These are phyloP conservation scores for Scolopax mira DNA, from an alignment of 2,113 vertebrate genomes.

Conservation along the genomic window DNA sequence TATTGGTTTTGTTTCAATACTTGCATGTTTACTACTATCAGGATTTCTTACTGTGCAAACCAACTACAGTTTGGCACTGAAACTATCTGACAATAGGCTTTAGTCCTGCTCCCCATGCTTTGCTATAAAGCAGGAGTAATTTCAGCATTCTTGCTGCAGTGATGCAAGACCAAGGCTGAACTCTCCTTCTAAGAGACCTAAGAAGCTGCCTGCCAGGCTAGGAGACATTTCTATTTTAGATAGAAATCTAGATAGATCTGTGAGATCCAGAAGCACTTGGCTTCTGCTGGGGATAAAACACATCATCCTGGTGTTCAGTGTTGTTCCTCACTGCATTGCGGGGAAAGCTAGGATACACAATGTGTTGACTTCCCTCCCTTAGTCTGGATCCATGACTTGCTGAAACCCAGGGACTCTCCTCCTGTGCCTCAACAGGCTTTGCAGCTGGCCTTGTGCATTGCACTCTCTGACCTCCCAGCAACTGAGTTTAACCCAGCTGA, in stretches of 20 bases:
- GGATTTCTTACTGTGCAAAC: background rate
- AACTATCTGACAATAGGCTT: background rate
- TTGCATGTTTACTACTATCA: background rate
- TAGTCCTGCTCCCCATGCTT: background rate
- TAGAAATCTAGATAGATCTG: no score
- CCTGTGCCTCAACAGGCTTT: background rate
- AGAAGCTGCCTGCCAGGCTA: background rate
- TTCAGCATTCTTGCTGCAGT: background rate
- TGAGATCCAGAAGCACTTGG: background rate
- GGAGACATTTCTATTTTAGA: background rate
- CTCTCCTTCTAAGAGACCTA: background rate
- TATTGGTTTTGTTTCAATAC: background rate
- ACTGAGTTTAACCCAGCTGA: background rate
- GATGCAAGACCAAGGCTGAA: background rate
- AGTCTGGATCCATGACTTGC: background rate
- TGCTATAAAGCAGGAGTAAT: background rate
- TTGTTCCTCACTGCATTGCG: background rate
- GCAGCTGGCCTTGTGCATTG: background rate
- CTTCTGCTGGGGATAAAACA: background rate
- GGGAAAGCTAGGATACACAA: background rate
- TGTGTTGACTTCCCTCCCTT: background rate
- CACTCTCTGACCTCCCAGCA: background rate
- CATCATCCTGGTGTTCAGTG: background rate
- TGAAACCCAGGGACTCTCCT: background rate
- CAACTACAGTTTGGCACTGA: background rate